Conservation (phyloP, 2,888 invertebrate species). For the Sinelater perroti region DNA sequence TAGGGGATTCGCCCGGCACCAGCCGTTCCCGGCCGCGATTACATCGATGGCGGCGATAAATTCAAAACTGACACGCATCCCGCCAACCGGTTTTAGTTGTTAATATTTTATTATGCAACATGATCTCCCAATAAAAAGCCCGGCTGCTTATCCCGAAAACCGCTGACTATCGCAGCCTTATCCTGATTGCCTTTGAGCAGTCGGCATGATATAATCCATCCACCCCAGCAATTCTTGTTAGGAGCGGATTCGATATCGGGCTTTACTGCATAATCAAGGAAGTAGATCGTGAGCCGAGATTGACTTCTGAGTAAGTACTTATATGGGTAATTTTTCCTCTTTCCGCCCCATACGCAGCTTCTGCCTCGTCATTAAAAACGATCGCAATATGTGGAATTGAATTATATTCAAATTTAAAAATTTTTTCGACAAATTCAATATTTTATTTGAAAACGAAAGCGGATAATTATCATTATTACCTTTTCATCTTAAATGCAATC, state of each 20-base stretch:
- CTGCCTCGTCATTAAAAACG: background rate
- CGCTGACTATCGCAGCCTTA: conserved; percentile 29
- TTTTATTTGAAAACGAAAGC: too few species aligned
- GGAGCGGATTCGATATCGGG: conserved; percentile 24
- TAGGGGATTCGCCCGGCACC: background rate
- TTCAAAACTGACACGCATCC: background rate
- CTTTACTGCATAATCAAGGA: conserved; percentile 29
- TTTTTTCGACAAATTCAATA: too few species aligned
- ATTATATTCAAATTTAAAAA: too few species aligned
- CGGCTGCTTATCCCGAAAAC: conserved; percentile 23
- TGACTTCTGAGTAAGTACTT: conserved; percentile 16
- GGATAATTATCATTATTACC: too few species aligned
- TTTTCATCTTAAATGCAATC: too few species aligned
- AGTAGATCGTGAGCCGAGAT: conserved; percentile 18
- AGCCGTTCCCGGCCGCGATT: background rate
- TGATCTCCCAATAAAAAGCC: conserved; percentile 20
- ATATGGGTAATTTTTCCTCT: conserved; percentile 11
- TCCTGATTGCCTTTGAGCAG: conserved; percentile 32
- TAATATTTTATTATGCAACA: conserved; percentile 25
- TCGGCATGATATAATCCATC: conserved; percentile 31
- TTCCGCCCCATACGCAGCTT: background rate
- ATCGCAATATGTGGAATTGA: background rate
- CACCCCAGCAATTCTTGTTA: conserved; percentile 27
- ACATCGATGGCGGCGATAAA: background rate
- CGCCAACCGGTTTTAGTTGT: conserved; percentile 8